These are phyloP conservation scores for Triplophysa bombifrons DNA, from an alignment of 2,797 vertebrate species.

Conservation along the genomic window DNA sequence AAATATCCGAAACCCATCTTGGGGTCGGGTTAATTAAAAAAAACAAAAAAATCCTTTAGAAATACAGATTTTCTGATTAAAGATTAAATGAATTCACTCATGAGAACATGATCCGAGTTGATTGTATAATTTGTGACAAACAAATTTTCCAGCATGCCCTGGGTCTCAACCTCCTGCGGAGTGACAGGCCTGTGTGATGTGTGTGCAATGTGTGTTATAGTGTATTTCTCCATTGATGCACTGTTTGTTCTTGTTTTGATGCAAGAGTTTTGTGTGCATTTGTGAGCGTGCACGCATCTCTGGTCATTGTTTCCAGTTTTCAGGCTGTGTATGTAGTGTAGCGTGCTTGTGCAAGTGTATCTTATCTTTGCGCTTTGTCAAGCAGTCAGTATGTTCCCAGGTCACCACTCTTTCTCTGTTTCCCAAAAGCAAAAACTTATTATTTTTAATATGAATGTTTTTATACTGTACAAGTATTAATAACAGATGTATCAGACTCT, in stretches of 20 bases:
- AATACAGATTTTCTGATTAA: not conserved
- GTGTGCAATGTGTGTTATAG: not conserved
- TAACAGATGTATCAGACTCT: constrained; percentile 3
- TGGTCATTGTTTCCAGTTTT: constrained; percentile 20
- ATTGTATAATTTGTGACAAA: constrained; percentile 12
- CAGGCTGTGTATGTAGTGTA: constrained; percentile 33
- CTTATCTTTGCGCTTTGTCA: constrained; percentile 37
- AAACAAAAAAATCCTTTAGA: not conserved
- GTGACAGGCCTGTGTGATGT: constrained; percentile 38
- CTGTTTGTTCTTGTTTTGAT: constrained; percentile 47
- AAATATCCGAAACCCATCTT: not conserved
- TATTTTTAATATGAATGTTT: not conserved
- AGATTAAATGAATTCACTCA: not conserved
- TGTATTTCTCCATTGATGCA: constrained; percentile 67
- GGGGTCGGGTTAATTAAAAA: not conserved
- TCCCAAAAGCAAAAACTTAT: not conserved
- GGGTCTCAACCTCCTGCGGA: not conserved
- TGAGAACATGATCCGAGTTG: not conserved
- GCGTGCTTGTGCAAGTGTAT: constrained; percentile 15
- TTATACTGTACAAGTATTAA: constrained; percentile 7
- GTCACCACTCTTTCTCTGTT: constrained; percentile 2
- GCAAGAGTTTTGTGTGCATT: constrained; percentile 20
- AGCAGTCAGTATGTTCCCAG: not conserved
- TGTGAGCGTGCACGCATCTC: constrained; percentile 25
- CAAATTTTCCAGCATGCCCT: constrained; percentile 16